These are phyloP conservation scores for Enteromius argenteus DNA, from an alignment of 2,797 vertebrate species.

Conservation along the genomic window DNA sequence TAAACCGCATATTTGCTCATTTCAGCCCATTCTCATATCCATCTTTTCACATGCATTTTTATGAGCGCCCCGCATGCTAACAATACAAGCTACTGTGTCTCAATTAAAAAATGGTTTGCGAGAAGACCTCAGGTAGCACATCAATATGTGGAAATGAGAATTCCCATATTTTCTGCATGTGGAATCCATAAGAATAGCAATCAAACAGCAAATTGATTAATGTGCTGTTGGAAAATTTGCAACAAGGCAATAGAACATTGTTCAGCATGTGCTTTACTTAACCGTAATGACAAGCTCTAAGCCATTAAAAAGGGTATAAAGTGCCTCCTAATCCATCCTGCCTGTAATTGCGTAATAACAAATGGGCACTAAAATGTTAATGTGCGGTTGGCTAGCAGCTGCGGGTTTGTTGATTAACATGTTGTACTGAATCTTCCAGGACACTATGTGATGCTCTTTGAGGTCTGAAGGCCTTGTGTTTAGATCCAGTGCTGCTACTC, in stretches of 20 bases:
- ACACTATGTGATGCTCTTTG: constrained; percentile 5
- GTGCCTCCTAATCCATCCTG: constrained; percentile 60
- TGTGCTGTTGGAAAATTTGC: constrained; percentile 36
- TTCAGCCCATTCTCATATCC: constrained; percentile 36
- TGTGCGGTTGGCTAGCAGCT: constrained; percentile 51
- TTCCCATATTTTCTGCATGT: constrained; percentile 16
- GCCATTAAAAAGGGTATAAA: constrained; percentile 58
- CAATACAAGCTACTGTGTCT: constrained; percentile 38
- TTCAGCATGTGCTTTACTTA: constrained; percentile 52
- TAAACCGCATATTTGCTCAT: constrained; percentile 56
- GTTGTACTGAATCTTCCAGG: constrained; percentile 29
- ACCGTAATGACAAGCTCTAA: constrained; percentile 50
- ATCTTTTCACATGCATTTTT: constrained; percentile 46
- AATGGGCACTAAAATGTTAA: constrained; percentile 63
- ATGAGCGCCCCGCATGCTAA: constrained; percentile 27
- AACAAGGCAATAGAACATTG: constrained; percentile 43
- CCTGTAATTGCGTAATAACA: constrained; percentile 64
- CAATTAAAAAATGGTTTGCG: constrained; percentile 41
- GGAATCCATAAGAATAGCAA: constrained; percentile 31
- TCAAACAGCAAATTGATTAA: constrained; percentile 45
- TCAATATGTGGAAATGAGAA: constrained; percentile 28
- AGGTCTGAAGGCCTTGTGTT: constrained; percentile 7
- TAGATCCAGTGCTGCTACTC: constrained; percentile 1
- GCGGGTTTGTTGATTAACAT: constrained; percentile 44
- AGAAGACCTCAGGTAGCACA: constrained; percentile 37